Evolutionary conservation across 2,797 vertebrate species (phyloP).

Genomic region (Chrysocyon brachyurus): DNA sequence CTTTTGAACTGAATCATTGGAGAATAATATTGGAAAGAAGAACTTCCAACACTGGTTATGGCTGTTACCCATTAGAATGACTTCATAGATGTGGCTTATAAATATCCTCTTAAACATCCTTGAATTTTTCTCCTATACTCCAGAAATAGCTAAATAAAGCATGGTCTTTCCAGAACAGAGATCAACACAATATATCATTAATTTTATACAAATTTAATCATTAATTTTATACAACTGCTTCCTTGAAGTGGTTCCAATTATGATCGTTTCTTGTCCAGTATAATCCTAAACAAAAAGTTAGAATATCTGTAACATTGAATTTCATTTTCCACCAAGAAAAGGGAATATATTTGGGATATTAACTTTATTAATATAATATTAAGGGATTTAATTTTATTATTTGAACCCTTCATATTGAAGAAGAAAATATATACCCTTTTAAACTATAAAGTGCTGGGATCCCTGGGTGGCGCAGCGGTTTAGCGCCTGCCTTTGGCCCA

Average conservation of each 20-base stretch:
- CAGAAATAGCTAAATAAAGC: slow-evolving; percentile 3
- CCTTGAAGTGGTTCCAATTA: slow-evolving; percentile 21
- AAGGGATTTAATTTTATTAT: background rate
- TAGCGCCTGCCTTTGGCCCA: too few relatives aligned
- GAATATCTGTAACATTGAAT: background rate
- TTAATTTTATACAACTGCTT: slow-evolving; percentile 45
- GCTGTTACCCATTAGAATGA: slow-evolving; percentile 19
- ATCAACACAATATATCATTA: background rate
- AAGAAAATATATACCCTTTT: background rate
- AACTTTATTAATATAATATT: too few relatives aligned
- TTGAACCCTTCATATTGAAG: background rate
- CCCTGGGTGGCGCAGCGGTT: too few relatives aligned
- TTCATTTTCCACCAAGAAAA: slow-evolving; percentile 40
- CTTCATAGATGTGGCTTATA: slow-evolving; percentile 17
- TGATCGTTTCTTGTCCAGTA: background rate
- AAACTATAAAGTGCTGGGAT: background rate
- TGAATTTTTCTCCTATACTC: background rate
- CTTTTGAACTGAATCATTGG: slow-evolving; percentile 10
- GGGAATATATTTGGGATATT: background rate
- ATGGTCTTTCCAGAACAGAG: background rate
- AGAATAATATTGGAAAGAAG: slow-evolving; percentile 20
- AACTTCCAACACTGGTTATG: background rate
- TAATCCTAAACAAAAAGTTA: background rate
- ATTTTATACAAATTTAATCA: slow-evolving; percentile 8
- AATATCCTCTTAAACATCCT: background rate